Evolutionary conservation across 2,113 vertebrate genomes (phyloP), one percentile per base, ranked within the genome.

Genomic region (Platycercus adscitus): DNA sequence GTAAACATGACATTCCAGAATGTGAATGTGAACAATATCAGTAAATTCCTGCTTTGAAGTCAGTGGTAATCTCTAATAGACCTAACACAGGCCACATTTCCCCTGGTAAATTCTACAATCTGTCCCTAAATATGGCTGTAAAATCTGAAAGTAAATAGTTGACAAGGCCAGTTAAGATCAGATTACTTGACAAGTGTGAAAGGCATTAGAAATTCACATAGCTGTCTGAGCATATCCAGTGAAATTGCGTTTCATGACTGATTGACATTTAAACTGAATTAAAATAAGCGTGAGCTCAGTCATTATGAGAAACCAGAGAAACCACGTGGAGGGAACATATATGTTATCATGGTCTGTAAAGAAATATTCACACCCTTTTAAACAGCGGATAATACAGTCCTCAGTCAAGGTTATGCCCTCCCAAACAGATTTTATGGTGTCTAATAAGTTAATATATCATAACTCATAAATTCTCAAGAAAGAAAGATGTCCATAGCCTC

Each of bases 21-120:
- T 53, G 61, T 66, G 52, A 92, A 87, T 84, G 65, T 58, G 55
- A 95, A 89, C 65, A 84, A 46, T 70, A 81, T 60, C 43, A 47
- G 65, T 86, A 75, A 89, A 91, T 81, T 94, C 81, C 70, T 79
- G 25, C 81, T 96, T 89, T 93, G 81, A 96, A 96, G 81, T 89
- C 55, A 60, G 39, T 25, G 17, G 70, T 84, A 87, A 93, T 69
- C 41, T 94, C 88, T 70, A 43, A 52, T 68, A 89, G 87, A 79
- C 61, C 56, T 91, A 73, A 93, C 31, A 73, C 50, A 70, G 37
- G 43, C 65, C 31, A 76, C 82, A 60, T 94, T 93, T 94, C 65
- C 81, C 35, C 56, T 65, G 28, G 28, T 61, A 75, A 69, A 63
- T 72, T 96, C 75, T 87, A 85, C 33, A 75, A 43, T 56, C 81